Base-by-base conservation (phyloP, 1,140 invertebrate species). In the Muscidifurax raptorellus region DNA sequence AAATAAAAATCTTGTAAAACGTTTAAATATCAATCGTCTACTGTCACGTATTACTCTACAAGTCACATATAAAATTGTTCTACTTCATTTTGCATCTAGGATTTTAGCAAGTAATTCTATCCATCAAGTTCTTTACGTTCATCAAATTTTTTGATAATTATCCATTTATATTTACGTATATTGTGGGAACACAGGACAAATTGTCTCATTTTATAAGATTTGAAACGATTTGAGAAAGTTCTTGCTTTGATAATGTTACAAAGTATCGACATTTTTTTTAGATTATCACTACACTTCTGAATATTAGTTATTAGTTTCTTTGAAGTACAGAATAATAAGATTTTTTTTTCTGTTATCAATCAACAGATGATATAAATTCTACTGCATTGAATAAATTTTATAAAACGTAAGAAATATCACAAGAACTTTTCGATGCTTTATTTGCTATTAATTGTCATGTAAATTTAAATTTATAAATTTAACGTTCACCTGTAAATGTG, bases 381-480 rank as follows among this genome's bases (percentile, higher is more conserved):
- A 69, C 27, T 28, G 52, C 22, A 59, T 59, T 69, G 25, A 30
- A 69, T 28, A 12, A 69, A 69, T 80, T 69, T 69, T 69, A 81
- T 52, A 81, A 28, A 74, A 74, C n/a, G 32, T 80, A 69, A 74
- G 15, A 82, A 74, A 72, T 52, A 74, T 74, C 47, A 74, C 40
- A 82, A 74, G 72, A 74, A 64, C 27, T 32, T 82, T 74, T 82
- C 44, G 40, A 81, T 52, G 66, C 44, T 74, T 82, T 10, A 82
- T 59, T 74, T 82, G 15, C 44, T 47, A 80, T 5, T 69, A 80
- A n/a, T 47, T 71, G 69, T 71, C 47, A n/a, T 77, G 10, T 30
- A 77, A 59, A 30, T 59, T 59, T 36, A 66, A 64, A 66, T 80
- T 80, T 80, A 69, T 40, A 27, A 79, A 40, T 59, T 59, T 22